These are phyloP conservation scores for Xanthia togata DNA, from an alignment of 2,888 invertebrate genomes.

Conservation along the genomic window DNA sequence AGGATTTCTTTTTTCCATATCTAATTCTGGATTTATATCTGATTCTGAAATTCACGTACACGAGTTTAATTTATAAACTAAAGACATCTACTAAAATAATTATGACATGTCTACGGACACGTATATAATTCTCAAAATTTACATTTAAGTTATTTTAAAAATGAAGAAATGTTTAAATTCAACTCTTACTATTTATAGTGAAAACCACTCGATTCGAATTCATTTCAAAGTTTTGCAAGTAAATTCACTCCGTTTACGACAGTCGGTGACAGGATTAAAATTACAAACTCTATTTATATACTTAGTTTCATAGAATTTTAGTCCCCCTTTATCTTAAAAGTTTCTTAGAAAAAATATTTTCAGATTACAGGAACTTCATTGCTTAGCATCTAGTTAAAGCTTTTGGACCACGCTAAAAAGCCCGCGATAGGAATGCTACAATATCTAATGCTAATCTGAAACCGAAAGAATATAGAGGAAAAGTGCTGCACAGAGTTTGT, in stretches of 20 bases:
- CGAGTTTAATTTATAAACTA: neutral
- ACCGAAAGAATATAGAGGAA: too few species aligned
- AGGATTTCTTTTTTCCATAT: conserved; percentile 36
- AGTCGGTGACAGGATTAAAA: conserved; percentile 50
- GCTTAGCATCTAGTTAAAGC: neutral
- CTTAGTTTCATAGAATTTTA: conserved; percentile 42
- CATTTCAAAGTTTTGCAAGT: conserved; percentile 57
- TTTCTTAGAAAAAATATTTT: conserved; percentile 35
- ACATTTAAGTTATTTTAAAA: conserved; percentile 6
- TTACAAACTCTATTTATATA: conserved; percentile 54
- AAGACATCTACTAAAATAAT: neutral
- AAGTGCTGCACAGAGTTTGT: neutral
- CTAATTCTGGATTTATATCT: conserved; percentile 13
- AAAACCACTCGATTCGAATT: conserved; percentile 56
- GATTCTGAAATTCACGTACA: conserved; percentile 13
- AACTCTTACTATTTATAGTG: conserved; percentile 39
- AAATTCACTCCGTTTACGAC: conserved; percentile 58
- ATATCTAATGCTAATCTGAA: too few species aligned
- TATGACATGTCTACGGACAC: neutral
- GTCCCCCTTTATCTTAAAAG: conserved; percentile 28
- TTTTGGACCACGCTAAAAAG: neutral
- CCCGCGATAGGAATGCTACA: too few species aligned
- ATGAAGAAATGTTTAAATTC: conserved; percentile 10
- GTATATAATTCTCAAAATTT: conserved; percentile 19
- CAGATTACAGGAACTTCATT: conserved; percentile 25